Conservation (phyloP, 1,140 invertebrate genomes). For the Coelopa frigida region DNA sequence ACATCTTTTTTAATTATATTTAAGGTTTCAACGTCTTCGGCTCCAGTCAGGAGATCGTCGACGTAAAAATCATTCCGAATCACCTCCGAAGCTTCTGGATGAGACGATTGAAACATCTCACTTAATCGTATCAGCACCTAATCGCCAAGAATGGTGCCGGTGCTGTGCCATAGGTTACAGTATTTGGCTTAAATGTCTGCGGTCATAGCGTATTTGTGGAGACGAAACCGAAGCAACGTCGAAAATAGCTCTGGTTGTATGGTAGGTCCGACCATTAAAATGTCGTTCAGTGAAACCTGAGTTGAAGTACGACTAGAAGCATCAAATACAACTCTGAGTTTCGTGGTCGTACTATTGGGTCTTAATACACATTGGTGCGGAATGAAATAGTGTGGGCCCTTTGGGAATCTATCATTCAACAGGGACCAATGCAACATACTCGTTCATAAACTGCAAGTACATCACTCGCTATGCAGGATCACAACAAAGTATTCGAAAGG, state of each 20-base stretch:
- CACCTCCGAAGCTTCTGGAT: constrained; percentile 18
- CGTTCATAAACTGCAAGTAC: background rate
- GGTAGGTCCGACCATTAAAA: constrained; percentile 1
- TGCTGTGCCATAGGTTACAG: constrained; percentile 27
- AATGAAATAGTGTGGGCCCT: constrained; percentile 7
- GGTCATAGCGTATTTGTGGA: constrained; percentile 19
- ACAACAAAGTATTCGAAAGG: constrained; percentile 24
- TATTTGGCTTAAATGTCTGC: constrained; percentile 23
- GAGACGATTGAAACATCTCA: constrained; percentile 16
- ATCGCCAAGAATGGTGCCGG: constrained; percentile 37
- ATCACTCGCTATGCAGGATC: background rate
- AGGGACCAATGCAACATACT: background rate
- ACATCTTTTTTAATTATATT: background rate
- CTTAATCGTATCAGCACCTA: constrained; percentile 25
- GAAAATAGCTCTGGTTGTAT: constrained; percentile 3
- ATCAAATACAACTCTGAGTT: constrained; percentile 31
- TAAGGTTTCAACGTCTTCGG: constrained; percentile 14
- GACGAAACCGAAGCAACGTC: constrained; percentile 20
- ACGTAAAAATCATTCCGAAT: constrained; percentile 43
- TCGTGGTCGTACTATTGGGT: constrained; percentile 12
- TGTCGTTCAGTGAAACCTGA: constrained; percentile 18
- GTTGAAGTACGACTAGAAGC: constrained; percentile 18
- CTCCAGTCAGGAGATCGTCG: constrained; percentile 45
- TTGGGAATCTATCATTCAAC: background rate
- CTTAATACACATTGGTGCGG: constrained; percentile 8